phyloP scores from a whole-genome alignment of 2,888 invertebrate species.

The Drosophila dives region DNA sequence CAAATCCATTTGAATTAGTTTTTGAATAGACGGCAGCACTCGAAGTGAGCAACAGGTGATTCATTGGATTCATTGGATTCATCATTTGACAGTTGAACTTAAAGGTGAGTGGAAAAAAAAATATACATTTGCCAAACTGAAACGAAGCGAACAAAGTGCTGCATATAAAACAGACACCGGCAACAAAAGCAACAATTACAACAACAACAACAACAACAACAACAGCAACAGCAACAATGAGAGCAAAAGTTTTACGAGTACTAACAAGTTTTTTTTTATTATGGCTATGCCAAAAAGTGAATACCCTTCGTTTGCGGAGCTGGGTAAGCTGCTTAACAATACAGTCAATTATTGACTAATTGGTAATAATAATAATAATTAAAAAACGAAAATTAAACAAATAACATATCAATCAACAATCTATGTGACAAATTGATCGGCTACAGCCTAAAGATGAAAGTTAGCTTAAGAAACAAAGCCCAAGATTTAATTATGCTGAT shows the following conservation, averaged over 20 bases:
- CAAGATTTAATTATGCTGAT: too few relatives aligned
- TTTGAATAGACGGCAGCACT: background rate
- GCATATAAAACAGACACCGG: slow-evolving; percentile 25
- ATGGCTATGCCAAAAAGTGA: background rate
- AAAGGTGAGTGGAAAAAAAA: slow-evolving; percentile 30
- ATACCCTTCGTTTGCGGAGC: slow-evolving; percentile 10
- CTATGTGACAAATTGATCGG: background rate
- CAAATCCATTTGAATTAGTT: slow-evolving; percentile 44
- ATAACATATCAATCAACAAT: background rate
- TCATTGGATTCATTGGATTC: slow-evolving; percentile 55
- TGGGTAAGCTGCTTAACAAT: background rate
- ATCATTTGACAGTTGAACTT: slow-evolving; percentile 52
- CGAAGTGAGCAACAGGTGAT: slow-evolving; percentile 51
- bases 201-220: slow-evolving; percentile 1
- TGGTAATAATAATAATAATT: background rate
- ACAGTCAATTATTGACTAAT: background rate
- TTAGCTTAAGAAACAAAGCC: background rate
- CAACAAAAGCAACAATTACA: background rate
- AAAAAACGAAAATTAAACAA: background rate
- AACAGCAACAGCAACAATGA: slow-evolving; percentile 25
- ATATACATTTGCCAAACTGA: slow-evolving; percentile 26
- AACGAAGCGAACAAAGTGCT: slow-evolving; percentile 28
- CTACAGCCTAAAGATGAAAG: background rate
- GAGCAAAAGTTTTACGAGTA: slow-evolving; percentile 42
- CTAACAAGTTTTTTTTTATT: background rate